Percentiles rank a stretch among this genome's conserved stretches.
These are phyloP conservation scores for Avahi laniger DNA, from an alignment of 2,797 vertebrate genomes.

Conservation along the genomic window DNA sequence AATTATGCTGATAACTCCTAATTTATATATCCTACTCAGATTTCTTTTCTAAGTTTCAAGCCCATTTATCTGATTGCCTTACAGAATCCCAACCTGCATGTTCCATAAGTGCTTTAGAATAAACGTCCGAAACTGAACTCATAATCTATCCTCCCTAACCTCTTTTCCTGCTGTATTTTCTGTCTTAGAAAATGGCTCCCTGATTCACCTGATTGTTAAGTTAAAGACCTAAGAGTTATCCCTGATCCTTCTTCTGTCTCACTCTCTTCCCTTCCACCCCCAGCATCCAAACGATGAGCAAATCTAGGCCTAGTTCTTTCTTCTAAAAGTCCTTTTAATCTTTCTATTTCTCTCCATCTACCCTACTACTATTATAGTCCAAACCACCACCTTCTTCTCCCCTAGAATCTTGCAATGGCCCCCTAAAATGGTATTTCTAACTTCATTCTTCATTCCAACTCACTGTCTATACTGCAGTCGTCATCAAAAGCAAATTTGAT, in stretches of 20 bases:
- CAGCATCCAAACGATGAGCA: neutral
- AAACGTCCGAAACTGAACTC: neutral
- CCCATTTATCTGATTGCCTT: conserved; percentile 3
- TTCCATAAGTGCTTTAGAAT: conserved; percentile 14
- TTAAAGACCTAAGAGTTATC: neutral
- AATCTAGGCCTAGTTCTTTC: neutral
- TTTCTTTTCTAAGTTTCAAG: conserved; percentile 15
- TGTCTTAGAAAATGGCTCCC: neutral
- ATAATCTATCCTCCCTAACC: neutral
- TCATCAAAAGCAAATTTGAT: neutral
- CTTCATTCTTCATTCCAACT: neutral
- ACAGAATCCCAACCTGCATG: neutral
- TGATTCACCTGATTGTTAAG: neutral
- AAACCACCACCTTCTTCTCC: neutral
- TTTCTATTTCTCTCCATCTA: neutral
- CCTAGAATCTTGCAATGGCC: neutral
- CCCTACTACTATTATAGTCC: neutral
- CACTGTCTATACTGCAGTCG: neutral
- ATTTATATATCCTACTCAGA: neutral
- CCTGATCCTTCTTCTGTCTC: neutral
- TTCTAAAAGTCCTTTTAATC: neutral
- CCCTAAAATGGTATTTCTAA: neutral
- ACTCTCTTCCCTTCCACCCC: neutral
- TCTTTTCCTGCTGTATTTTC: neutral
- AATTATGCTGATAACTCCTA: neutral